These are phyloP conservation scores for Clarias fuscus DNA, from an alignment of 2,797 vertebrate genomes.

Conservation along the genomic window DNA sequence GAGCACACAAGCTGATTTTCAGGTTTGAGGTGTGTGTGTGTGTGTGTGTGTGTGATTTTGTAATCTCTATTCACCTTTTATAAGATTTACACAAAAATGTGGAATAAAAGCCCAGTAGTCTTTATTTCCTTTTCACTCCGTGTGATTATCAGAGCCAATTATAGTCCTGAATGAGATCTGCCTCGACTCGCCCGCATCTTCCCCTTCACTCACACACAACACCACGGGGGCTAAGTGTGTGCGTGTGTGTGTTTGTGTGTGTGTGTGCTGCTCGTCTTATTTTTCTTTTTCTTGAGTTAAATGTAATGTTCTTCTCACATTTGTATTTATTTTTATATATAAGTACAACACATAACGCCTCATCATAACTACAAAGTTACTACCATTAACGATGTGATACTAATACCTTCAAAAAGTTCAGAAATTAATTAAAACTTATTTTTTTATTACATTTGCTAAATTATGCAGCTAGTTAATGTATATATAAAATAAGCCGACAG, in stretches of 20 bases:
- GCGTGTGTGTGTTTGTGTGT: not conserved
- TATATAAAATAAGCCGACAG: too few relatives aligned
- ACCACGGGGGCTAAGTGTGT: not conserved
- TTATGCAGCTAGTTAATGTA: too few relatives aligned
- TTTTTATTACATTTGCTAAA: too few relatives aligned
- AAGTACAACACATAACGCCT: too few relatives aligned
- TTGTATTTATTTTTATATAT: too few relatives aligned
- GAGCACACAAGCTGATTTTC: not conserved
- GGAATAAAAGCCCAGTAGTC: not conserved
- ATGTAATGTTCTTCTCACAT: too few relatives aligned
- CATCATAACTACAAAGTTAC: too few relatives aligned
- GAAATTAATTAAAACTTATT: too few relatives aligned
- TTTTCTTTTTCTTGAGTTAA: too few relatives aligned
- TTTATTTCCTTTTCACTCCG: not conserved
- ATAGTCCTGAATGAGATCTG: not conserved
- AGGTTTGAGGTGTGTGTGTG: not conserved
- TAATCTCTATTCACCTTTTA: slow-evolving; percentile 3
- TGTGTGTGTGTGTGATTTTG: not conserved
- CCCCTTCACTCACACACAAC: not conserved
- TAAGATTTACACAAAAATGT: not conserved
- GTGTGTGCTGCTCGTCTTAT: too few relatives aligned
- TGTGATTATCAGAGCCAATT: slow-evolving; percentile 7
- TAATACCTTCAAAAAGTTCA: too few relatives aligned
- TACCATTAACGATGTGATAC: too few relatives aligned
- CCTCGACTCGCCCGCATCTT: slow-evolving; percentile 2